Base-by-base conservation (phyloP, 2,797 vertebrate genomes). In the Hemibagrus guttatus region DNA sequence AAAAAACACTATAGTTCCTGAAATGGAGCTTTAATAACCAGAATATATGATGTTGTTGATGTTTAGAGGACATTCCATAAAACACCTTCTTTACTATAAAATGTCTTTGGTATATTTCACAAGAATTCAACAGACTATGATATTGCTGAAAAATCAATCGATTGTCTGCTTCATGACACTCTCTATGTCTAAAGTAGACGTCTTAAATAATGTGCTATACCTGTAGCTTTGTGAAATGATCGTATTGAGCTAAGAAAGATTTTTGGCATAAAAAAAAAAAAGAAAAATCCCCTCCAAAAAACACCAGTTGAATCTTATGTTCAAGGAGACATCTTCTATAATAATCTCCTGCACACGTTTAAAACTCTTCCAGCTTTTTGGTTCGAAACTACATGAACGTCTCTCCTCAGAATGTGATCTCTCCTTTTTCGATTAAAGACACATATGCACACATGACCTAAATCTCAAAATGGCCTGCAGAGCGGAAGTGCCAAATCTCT, bases 401-500 rank as follows among this genome's bases (percentile, higher is more conserved):
- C 46, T 69, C 39, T 28, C 14, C 17, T 28, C 49, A 23, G 21
- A 49, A n/a, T n/a, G 3, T 28, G 23, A 16, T 16, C 21, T 52
- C 46, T 42, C 0, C 42, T 72, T 87, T 87, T 68, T 12, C 31
- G 54, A 3, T 42, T 31, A 78, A 49, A 49, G 46, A 11, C 6
- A 49, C n/a, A 49, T 21, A 26, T 52, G 31, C 49, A 71, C 59
- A 19, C 59, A 13, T 68, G 59, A 31, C 39, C 71, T 72, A 12
- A 78, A 83, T 54, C 63, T 84, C 26, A 88, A 88, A 71, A 84
- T 86, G 83, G 80, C 35, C 12, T 75, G n/a, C n/a, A 9, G 28
- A 85, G 63, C 85, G 85, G 87, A 90, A 88, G 85, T 74, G 31
- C 13, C 39, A 69, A 13, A 23, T 49, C 46, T 89, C 7, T 74